phyloP scores from a whole-genome alignment of 2,113 vertebrate genomes.

The Seriola quinqueradiata region DNA sequence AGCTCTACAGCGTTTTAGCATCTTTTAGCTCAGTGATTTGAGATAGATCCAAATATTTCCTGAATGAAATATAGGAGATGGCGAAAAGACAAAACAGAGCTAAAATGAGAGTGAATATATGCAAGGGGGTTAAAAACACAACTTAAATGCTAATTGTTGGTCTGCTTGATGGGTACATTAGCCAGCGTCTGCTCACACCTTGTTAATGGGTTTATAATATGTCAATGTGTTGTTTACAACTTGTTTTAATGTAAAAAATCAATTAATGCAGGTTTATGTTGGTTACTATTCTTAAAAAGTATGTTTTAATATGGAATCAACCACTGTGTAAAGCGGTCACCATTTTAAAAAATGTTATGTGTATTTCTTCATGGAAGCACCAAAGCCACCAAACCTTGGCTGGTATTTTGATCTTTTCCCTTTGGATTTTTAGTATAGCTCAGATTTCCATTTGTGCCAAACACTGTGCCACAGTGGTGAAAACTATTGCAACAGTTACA shows the following conservation, averaged over 20 bases:
- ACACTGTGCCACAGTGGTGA: constrained; percentile 15
- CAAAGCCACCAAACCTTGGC: constrained; percentile 18
- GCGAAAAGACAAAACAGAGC: not conserved
- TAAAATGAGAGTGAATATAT: not conserved
- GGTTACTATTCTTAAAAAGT: not conserved
- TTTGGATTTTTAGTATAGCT: constrained; percentile 25
- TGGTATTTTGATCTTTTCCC: constrained; percentile 31
- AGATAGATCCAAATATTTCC: not conserved
- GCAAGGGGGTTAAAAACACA: not conserved
- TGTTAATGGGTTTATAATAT: not conserved
- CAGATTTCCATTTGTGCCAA: constrained; percentile 42
- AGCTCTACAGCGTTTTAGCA: not conserved
- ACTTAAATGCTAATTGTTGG: not conserved
- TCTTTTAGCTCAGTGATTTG: not conserved
- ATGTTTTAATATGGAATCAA: not conserved
- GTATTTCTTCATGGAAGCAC: constrained; percentile 9
- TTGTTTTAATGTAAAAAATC: not conserved
- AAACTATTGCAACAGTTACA: constrained; percentile 39
- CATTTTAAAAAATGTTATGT: not conserved
- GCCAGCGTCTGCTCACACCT: not conserved
- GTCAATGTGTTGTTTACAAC: not conserved
- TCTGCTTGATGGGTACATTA: not conserved
- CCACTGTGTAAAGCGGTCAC: not conserved
- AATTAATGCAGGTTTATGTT: not conserved
- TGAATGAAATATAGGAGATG: not conserved